Conservation (phyloP, 2,888 invertebrate species). For the Carpatolechia fugitivella region DNA sequence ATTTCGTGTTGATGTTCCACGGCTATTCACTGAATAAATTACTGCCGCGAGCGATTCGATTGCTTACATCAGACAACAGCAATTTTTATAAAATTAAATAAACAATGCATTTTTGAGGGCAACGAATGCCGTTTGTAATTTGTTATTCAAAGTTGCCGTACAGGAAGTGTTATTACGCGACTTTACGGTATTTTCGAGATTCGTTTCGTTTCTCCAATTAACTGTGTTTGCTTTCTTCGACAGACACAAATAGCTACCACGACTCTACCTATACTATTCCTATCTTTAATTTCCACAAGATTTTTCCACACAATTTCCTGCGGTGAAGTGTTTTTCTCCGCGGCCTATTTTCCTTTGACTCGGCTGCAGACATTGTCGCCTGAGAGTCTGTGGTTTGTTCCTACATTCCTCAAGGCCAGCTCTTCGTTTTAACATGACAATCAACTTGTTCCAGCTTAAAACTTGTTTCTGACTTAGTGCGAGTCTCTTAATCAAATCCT, state of each 20-base stretch:
- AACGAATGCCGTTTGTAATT: not conserved
- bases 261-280: conserved; percentile 4
- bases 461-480: not conserved
- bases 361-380: conserved; percentile 41
- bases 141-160: not conserved
- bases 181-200: not conserved
- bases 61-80: not conserved
- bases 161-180: not conserved
- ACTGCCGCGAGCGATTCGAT: not conserved
- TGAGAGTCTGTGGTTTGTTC: conserved; percentile 39
- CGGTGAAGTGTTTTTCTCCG: conserved; percentile 42
- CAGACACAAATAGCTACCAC: conserved; percentile 7
- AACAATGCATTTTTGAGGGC: not conserved
- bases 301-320: conserved; percentile 55
- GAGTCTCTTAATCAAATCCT: conserved; percentile 2
- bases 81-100: not conserved
- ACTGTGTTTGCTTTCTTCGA: conserved; percentile 4
- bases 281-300: conserved; percentile 27
- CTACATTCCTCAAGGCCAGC: conserved; percentile 28
- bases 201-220: conserved; percentile 9
- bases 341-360: conserved; percentile 65
- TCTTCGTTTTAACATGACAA: conserved; percentile 23
- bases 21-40: conserved; percentile 1
- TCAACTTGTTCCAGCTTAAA: not conserved
- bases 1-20: conserved; percentile 7